Percentiles rank a stretch among this genome's conserved stretches.
Conservation (phyloP, 2,113 vertebrate genomes). For the Thymallus thymallus region DNA sequence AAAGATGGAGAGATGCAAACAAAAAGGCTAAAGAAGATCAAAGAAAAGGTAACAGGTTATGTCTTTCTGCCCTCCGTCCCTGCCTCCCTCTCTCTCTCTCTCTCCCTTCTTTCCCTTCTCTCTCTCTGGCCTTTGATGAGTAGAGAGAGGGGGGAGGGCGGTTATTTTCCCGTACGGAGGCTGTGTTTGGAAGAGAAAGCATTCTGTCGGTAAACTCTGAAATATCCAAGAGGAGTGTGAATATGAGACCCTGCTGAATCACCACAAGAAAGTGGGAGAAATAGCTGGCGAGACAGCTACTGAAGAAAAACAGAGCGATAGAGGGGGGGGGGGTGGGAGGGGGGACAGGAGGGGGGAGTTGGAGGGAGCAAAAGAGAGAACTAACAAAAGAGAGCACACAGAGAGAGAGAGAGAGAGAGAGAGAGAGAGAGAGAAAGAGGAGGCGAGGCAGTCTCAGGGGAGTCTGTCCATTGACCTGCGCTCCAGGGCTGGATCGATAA, state of each 20-base stretch:
- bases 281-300: background rate
- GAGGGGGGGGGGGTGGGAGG: background rate
- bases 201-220: conserved; percentile 45
- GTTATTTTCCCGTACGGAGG: background rate
- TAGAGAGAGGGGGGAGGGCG: background rate
- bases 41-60: conserved; percentile 8
- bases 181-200: conserved; percentile 24
- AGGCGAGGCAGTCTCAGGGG: conserved; percentile 63
- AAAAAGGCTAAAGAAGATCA: conserved; percentile 10
- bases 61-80: conserved; percentile 14
- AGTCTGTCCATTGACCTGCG: conserved; percentile 76
- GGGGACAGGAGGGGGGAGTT: background rate
- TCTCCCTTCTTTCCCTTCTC: conserved; percentile 14
- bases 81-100: conserved; percentile 16
- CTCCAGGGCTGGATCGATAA: conserved; percentile 76
- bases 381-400: conserved; percentile 15
- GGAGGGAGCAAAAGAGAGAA: conserved; percentile 5
- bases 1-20: conserved; percentile 30
- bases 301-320: background rate
- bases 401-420: conserved; percentile 21
- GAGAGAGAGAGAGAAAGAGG: conserved; percentile 28
- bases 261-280: background rate
- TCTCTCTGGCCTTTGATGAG: conserved; percentile 14
- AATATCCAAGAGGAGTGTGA: conserved; percentile 52
- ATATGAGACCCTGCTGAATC: conserved; percentile 32